A percentile compares a stretch with the other conserved stretches of the same genome.
phyloP scores from a whole-genome alignment of 2,888 invertebrate species.

The Pseudococcus viburni region DNA sequence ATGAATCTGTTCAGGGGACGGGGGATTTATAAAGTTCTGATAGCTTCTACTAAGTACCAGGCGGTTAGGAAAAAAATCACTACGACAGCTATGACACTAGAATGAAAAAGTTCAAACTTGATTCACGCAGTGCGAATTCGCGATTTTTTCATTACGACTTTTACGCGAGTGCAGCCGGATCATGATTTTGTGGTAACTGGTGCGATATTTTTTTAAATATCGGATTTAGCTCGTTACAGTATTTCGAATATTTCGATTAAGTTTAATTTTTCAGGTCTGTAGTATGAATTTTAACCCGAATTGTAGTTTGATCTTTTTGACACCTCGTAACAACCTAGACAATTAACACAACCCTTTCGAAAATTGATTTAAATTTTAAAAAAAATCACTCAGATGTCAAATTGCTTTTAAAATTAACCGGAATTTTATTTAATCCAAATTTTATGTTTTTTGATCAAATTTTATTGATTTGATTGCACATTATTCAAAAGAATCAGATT shows the following conservation, averaged over 20 bases:
- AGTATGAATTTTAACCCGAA: background rate
- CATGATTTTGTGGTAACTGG: conserved; percentile 36
- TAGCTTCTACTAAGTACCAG: conserved; percentile 62
- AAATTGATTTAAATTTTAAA: background rate
- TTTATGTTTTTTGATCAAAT: background rate
- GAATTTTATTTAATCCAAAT: background rate
- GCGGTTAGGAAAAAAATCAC: conserved; percentile 54
- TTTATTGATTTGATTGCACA: background rate
- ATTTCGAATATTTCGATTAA: background rate
- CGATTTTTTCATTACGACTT: conserved; percentile 1
- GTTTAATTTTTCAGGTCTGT: conserved; percentile 32
- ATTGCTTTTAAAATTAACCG: background rate
- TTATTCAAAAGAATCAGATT: background rate
- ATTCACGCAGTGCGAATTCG: conserved; percentile 25
- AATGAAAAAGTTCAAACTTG: conserved; percentile 55
- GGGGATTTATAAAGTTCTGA: conserved; percentile 61
- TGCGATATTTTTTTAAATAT: conserved; percentile 19
- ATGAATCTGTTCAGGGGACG: conserved; percentile 2
- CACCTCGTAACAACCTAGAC: background rate
- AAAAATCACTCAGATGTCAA: background rate
- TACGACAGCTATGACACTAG: conserved; percentile 60
- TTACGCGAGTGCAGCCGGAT: conserved; percentile 16
- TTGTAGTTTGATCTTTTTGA: background rate
- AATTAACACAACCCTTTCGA: background rate
- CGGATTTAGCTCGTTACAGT: background rate